Evolutionary conservation across 2,113 vertebrate genomes (phyloP), one percentile per base, ranked within the genome.

Genomic region (Nothobranchius kuhntae): DNA sequence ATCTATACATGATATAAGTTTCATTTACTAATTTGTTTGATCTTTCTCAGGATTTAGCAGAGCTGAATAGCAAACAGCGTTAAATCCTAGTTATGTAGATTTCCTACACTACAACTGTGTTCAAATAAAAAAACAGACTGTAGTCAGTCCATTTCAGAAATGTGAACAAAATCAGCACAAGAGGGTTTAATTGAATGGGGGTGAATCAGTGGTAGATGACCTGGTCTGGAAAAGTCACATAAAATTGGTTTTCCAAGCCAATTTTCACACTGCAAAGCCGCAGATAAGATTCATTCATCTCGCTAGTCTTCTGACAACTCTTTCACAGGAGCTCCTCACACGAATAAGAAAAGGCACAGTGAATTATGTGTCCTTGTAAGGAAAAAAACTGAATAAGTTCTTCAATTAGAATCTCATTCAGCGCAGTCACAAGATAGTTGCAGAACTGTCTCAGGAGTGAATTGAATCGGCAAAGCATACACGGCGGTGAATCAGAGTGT

Each of bases 361-460:
- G 67, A 80, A 74, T 80, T 74, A 63, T 21, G 69, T 61, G 53
- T 72, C 53, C 56, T 75, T 84, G 51, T 61, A 24, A 45, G 40
- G 51, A 60, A 26, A 48, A 30, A 52, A 10, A 48, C 13, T 26
- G 40, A 68, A 65, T 42, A 55, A 36, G n/a, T 51, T 67, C n/a
- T 36, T 54, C 61, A 70, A 60, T 75, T 73, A 48, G 45, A 77
- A 10, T 64, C 36, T 26, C 15, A 74, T 78, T 80, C 53, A 68
- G 38, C 50, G 14, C 24, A 24, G 68, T 56, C 47, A 76, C 15
- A 26, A 66, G 47, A 36, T 53, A 62, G 57, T 52, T 46, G 50
- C 42, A 54, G 56, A 70, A 53, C n/a, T 60, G 55, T 59, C 52
- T 65, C 13, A 9, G 17, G 54, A 78, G 12, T 78, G 73, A 69